Evolutionary conservation across 1,140 invertebrate genomes (phyloP), one percentile per base, ranked within the genome.

Genomic region (Charaxes varanes): DNA sequence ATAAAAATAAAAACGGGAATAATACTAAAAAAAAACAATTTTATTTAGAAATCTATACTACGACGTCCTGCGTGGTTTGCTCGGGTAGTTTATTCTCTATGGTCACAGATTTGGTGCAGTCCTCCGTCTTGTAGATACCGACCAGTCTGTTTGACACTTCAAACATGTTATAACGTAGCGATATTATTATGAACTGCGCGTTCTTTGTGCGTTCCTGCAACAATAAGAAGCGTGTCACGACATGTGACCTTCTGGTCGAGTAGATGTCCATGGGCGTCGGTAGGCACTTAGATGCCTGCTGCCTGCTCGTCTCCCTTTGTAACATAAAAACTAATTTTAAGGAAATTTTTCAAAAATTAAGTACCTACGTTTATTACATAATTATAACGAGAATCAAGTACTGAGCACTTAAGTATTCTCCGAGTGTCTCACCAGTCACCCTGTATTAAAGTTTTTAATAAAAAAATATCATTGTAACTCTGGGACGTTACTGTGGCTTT

Each of bases 161-260:
- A 71, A 98, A 99, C 98, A 99, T 99, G 66, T 99, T 97, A 24
- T 97, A 94, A 2, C 98, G 86, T 3, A 99, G 86, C 0, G 97
- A 99, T 33, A 99, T 98, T 38, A 99, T 96, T 31, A 99, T 97
- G 62, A 99, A 99, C 73, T 99, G 98, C 0, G 97, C 96, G 81
- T 99, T 99, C 66, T 94, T 96, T 0, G 98, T 99, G 7, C 96
- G 86, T 65, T 99, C 94, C 93, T 94, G 76, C 13, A 87, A 86
- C 42, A 40, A 52, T 46, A 52, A 33, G n/a, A n/a, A n/a, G 4
- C 18, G 18, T 21, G 7, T 21, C 18, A 3, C 3, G 21, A 22
- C 3, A 10, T 23, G 7, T n/a, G 10, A 6, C 10, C 10, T 23
- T 23, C 21, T 23, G n/a, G n/a, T n/a, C n/a, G n/a, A n/a, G n/a